Evolutionary conservation across 2,797 vertebrate species (phyloP), one percentile per base, ranked within the genome.

Genomic region (Agapornis canus): DNA sequence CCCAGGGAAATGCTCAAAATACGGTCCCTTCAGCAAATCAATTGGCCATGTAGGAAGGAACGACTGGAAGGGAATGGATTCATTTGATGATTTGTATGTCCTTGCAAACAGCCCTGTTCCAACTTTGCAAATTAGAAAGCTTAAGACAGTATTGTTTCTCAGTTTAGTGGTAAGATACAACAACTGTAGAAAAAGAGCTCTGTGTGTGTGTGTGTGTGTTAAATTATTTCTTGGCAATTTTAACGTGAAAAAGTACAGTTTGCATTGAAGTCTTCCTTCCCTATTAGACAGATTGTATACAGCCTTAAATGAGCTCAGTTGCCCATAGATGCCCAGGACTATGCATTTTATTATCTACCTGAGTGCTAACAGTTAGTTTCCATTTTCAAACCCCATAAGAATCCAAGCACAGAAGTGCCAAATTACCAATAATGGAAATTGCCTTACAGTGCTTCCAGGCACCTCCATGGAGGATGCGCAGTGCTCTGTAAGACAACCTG

Each of bases 141-240:
- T 84, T 57, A 76, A 20, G 27, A 31, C 13, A 79, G 56, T 15
- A 6, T 18, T 39, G 65, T n/a, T 10, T 4, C 37, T 92, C 45
- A 63, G 60, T 75, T 83, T 57, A 73, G 32, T 5, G 1, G 42
- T 42, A 5, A 64, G 27, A 11, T 25, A 42, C 2, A 5, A 25
- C 52, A 76, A 16, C 54, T 51, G 60, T 8, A 56, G 18, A 51
- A 57, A 60, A 77, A 10, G 9, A 11, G 7, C 19, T 40, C 9
- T 18, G 8, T 5, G 2, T 0, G 9, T 42, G 45, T 11, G 35
- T 7, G 9, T 35, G 35, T 35, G 35, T 35, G 35, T 13, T 2
- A 6, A 51, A 57, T n/a, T 59, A 45, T 70, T 87, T 80, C 7
- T 59, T 76, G 0, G 22, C 18, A n/a, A 52, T 60, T 47, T 70